Evolutionary conservation across 2,888 invertebrate species (phyloP).

Genomic region (Dryocosmus kuriphilus): DNA sequence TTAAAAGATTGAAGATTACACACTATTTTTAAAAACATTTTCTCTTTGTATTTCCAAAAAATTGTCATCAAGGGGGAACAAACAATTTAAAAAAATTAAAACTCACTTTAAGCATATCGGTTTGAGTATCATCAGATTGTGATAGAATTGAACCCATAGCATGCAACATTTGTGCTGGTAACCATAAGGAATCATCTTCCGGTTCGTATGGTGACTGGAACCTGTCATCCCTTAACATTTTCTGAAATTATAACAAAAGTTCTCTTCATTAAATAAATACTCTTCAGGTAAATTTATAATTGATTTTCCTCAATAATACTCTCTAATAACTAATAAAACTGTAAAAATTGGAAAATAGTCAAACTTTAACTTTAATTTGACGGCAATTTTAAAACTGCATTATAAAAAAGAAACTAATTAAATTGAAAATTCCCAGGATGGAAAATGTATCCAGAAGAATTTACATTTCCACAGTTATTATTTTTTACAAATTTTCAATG

Average conservation of each 20-base stretch:
- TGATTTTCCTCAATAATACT: neutral
- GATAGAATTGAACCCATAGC: conserved; percentile 89
- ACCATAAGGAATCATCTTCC: conserved; percentile 94
- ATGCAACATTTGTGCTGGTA: conserved; percentile 93
- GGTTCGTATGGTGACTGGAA: conserved; percentile 94
- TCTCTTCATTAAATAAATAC: neutral
- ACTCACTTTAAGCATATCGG: conserved; percentile 84
- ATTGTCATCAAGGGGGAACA: neutral
- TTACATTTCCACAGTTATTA: no score
- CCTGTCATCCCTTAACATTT: conserved; percentile 93
- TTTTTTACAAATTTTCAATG: no score
- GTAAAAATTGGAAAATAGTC: neutral
- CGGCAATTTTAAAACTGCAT: neutral
- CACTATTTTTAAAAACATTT: neutral
- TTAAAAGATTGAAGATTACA: neutral
- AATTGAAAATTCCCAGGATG: no score
- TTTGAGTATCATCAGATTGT: conserved; percentile 92
- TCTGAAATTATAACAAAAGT: conserved; percentile 79
- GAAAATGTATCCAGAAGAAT: no score
- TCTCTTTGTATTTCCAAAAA: neutral
- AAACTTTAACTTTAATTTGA: neutral
- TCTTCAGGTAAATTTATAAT: neutral
- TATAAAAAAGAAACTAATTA: no score
- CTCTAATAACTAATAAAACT: neutral
- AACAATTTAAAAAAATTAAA: conserved; percentile 50